Conservation (phyloP, 2,113 vertebrate species). For the Halichoerus grypus region DNA sequence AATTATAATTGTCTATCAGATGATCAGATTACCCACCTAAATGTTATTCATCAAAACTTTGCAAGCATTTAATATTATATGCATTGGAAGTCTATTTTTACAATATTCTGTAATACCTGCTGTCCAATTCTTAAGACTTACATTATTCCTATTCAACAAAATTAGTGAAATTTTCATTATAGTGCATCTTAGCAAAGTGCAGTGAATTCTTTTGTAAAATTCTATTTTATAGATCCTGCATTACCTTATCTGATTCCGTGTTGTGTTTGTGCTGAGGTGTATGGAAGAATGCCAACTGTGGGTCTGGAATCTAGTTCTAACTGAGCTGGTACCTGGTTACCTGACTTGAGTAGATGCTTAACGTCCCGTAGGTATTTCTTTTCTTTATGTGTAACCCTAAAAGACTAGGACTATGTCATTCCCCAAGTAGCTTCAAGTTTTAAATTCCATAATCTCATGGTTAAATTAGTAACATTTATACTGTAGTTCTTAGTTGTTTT, state of each 20-base stretch:
- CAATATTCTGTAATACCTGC: rapidly evolving
- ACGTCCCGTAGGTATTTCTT: neutral
- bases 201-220: rapidly evolving
- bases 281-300: rapidly evolving
- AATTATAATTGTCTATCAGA: neutral
- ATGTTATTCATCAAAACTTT: neutral
- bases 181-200: rapidly evolving
- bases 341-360: neutral
- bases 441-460: neutral
- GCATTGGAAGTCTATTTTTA: neutral
- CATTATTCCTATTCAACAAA: neutral
- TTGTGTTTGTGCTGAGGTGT: rapidly evolving
- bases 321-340: neutral
- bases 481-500: neutral
- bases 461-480: neutral
- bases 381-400: neutral
- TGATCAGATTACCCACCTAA: neutral
- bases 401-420: no score
- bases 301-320: no score
- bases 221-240: rapidly evolving
- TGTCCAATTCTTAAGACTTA: rapidly evolving
- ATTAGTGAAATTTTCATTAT: rapidly evolving
- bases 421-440: neutral
- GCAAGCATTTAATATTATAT: rapidly evolving
- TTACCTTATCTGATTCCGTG: rapidly evolving